Percentiles rank a stretch among this genome's conserved stretches.
phyloP scores from a whole-genome alignment of 1,140 invertebrate species.

The Whitmania pigra region DNA sequence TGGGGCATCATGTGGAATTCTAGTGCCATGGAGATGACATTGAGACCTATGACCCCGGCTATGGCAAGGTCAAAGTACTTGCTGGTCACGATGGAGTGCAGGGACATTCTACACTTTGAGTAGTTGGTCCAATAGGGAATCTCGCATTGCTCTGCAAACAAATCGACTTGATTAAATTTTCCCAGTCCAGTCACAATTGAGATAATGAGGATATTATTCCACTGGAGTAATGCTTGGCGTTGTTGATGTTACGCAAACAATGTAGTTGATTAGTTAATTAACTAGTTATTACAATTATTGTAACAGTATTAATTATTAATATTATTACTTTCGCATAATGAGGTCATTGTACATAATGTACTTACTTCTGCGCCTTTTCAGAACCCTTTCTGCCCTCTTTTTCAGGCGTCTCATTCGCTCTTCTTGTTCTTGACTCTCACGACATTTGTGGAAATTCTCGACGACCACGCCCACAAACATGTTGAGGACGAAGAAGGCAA shows the following conservation, averaged over 20 bases:
- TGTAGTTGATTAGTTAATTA: no score
- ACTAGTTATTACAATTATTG: no score
- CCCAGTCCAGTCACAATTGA: background rate
- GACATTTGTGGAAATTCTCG: conserved; percentile 96
- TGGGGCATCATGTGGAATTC: conserved; percentile 98
- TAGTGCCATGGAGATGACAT: conserved; percentile 98
- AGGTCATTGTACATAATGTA: no score
- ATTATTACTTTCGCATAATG: no score
- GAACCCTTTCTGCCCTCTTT: conserved; percentile 84
- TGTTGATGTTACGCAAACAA: no score
- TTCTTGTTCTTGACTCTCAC: conserved; percentile 97
- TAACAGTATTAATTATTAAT: no score
- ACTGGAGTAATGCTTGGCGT: no score
- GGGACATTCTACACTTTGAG: conserved; percentile 69
- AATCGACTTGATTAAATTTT: conserved; percentile 2
- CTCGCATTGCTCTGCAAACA: conserved; percentile 69
- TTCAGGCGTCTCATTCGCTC: conserved; percentile 79
- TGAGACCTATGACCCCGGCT: conserved; percentile 92
- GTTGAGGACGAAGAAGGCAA: conserved; percentile 98
- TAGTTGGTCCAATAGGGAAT: conserved; percentile 91
- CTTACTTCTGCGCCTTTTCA: conserved; percentile 84
- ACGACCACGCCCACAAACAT: conserved; percentile 99
- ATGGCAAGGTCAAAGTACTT: conserved; percentile 99
- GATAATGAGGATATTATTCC: background rate
- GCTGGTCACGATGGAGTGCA: conserved; percentile 91